A percentile compares a stretch with the other conserved stretches of the same genome.
Conservation (phyloP, 2,113 vertebrate species). For the Paramormyrops kingsleyae region DNA sequence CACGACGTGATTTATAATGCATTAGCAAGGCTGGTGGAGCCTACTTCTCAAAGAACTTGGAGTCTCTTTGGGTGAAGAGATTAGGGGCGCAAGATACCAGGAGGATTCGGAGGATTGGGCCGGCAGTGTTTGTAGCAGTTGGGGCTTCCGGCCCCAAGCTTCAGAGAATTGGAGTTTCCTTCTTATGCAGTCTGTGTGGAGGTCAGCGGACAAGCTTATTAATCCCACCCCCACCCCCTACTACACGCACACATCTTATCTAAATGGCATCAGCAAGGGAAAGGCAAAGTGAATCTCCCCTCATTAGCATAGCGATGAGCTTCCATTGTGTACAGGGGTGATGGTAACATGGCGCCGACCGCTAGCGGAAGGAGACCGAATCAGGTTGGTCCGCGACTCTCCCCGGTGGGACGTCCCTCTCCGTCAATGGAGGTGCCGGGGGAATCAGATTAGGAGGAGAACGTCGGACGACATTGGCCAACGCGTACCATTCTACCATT, state of each 20-base stretch:
- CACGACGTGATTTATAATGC: constrained; percentile 51
- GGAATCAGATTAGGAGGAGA: background rate
- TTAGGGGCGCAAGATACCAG: background rate
- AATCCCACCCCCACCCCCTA: background rate
- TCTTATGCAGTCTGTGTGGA: background rate
- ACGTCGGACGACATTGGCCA: background rate
- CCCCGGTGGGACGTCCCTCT: background rate
- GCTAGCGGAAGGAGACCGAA: background rate
- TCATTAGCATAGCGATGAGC: constrained; percentile 32
- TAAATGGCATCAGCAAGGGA: background rate
- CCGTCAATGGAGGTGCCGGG: background rate
- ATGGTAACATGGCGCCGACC: constrained; percentile 25
- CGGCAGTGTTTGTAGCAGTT: background rate
- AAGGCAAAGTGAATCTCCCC: constrained; percentile 11
- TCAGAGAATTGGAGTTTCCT: background rate
- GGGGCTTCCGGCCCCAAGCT: background rate
- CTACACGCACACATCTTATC: background rate
- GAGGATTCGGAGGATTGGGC: background rate
- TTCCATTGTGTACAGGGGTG: constrained; percentile 24
- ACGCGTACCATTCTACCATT: background rate
- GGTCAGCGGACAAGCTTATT: background rate
- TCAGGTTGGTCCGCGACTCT: background rate
- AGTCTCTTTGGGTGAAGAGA: background rate
- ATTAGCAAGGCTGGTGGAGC: constrained; percentile 34
- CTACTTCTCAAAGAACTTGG: constrained; percentile 11